phyloP scores from a whole-genome alignment of 1,140 invertebrate genomes.

The Nasonia longicornis region DNA sequence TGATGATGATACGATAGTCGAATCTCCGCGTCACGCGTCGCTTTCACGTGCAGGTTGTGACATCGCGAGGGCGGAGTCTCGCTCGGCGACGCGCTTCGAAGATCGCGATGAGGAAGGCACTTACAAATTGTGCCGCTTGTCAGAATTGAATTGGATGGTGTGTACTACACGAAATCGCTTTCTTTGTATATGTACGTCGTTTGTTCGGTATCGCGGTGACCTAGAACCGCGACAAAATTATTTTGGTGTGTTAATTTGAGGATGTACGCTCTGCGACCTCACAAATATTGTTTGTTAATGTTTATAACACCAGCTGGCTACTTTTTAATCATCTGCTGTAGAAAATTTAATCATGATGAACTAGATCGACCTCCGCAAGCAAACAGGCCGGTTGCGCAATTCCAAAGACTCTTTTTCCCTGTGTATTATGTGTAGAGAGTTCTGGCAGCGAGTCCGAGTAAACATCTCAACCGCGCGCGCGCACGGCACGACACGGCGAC shows the following conservation, averaged over 20 bases:
- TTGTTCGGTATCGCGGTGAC: background rate
- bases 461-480: background rate
- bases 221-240: background rate
- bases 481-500: background rate
- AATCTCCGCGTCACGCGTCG: constrained; percentile 15
- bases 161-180: background rate
- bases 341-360: background rate
- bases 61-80: background rate
- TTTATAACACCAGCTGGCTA: background rate
- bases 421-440: background rate
- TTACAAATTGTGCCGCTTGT: background rate
- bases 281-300: too few relatives aligned
- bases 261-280: background rate
- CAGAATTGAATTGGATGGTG: background rate
- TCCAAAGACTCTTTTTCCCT: background rate
- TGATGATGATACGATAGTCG: background rate
- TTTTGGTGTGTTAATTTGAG: background rate
- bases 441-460: background rate
- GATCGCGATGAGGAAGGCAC: constrained; percentile 2
- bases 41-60: constrained; percentile 3
- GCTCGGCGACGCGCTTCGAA: background rate
- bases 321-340: background rate
- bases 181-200: background rate
- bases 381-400: background rate
- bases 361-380: background rate